A percentile compares a stretch with the other conserved stretches of the same genome.
Evolutionary conservation across 2,888 invertebrate genomes (phyloP).

Genomic region (Hyposoter dolosus): DNA sequence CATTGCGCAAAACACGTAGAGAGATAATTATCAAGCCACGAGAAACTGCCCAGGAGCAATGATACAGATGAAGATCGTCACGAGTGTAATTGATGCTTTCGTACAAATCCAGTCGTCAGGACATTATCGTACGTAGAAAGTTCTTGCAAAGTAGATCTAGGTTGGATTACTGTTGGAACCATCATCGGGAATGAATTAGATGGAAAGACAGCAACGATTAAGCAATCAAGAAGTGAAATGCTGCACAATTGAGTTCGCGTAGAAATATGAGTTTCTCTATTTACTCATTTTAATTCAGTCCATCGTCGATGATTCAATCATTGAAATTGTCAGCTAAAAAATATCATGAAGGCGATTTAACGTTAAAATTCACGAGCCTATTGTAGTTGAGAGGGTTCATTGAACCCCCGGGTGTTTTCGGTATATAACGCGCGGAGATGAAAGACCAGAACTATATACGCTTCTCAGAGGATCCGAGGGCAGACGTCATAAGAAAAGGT

Average conservation of each 20-base stretch:
- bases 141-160: slow-evolving; percentile 38
- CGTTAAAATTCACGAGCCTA: neutral
- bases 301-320: neutral
- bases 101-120: neutral
- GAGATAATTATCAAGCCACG: slow-evolving; percentile 18
- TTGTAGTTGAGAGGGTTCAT: neutral
- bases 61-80: slow-evolving; percentile 4
- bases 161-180: slow-evolving; percentile 15
- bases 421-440: neutral
- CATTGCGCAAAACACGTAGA: neutral
- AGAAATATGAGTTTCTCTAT: slow-evolving; percentile 1
- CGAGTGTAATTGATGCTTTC: slow-evolving; percentile 23
- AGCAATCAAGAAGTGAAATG: slow-evolving; percentile 32
- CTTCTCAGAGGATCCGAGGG: neutral
- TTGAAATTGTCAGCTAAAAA: no score
- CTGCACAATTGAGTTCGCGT: slow-evolving; percentile 47
- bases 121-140: slow-evolving; percentile 32
- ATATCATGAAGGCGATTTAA: neutral
- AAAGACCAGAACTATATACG: neutral
- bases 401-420: neutral
- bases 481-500: slow-evolving; percentile 25
- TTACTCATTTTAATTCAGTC: neutral
- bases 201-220: slow-evolving; percentile 26
- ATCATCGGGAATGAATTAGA: slow-evolving; percentile 14
- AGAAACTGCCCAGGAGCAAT: slow-evolving; percentile 5